A percentile compares a stretch with the other conserved stretches of the same genome.
These are phyloP conservation scores for Malacosoma neustria DNA, from an alignment of 2,888 invertebrate genomes.

Conservation along the genomic window DNA sequence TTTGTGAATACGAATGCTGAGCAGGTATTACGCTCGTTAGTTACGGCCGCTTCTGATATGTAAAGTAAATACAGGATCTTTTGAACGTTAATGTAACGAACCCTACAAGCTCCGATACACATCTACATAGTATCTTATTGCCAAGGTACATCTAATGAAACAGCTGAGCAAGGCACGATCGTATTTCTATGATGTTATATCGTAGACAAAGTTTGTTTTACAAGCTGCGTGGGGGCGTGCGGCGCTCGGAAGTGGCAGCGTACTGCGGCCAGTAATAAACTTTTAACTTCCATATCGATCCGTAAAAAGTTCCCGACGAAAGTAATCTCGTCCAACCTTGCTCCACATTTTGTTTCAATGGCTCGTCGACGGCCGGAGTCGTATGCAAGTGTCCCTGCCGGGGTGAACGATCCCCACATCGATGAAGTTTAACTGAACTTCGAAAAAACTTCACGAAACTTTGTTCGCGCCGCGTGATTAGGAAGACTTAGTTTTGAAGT, in stretches of 20 bases:
- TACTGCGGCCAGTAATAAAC: conserved; percentile 49
- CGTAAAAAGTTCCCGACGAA: conserved; percentile 63
- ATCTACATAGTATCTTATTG: conserved; percentile 1
- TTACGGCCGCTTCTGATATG: conserved; percentile 56
- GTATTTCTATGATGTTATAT: conserved; percentile 9
- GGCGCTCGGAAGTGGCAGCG: background rate
- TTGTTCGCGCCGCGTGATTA: conserved; percentile 71
- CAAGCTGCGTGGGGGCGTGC: conserved; percentile 22
- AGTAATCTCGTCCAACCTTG: conserved; percentile 71
- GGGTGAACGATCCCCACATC: conserved; percentile 72
- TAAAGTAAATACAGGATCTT: conserved; percentile 65
- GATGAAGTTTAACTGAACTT: conserved; percentile 70
- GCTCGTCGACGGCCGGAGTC: conserved; percentile 44
- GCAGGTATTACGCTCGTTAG: conserved; percentile 71
- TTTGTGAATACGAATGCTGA: conserved; percentile 72
- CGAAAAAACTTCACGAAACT: conserved; percentile 66
- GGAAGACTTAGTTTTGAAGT: conserved; percentile 74
- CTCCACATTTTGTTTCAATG: conserved; percentile 69
- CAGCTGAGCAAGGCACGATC: conserved; percentile 11
- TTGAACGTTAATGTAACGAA: conserved; percentile 17
- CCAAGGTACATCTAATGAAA: conserved; percentile 14
- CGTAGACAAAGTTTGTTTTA: conserved; percentile 35
- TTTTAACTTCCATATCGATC: conserved; percentile 68
- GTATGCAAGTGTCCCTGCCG: conserved; percentile 72
- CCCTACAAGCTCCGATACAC: background rate